Evolutionary conservation across 2,888 invertebrate genomes (phyloP).

Genomic region (Galerucella nymphaeae): DNA sequence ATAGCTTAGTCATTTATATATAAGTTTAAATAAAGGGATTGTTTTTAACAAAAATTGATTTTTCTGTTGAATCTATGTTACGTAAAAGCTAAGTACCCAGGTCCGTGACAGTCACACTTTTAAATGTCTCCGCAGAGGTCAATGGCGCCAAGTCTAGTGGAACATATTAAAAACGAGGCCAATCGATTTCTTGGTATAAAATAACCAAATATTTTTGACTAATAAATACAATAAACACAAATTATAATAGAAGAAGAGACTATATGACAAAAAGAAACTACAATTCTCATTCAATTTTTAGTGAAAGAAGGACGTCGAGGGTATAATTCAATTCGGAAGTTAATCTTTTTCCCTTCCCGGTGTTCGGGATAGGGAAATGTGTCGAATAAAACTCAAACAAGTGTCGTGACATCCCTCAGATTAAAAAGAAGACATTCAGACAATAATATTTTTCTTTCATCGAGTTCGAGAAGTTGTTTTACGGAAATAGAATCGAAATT

Average conservation of each 20-base stretch:
- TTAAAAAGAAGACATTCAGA: conserved; percentile 51
- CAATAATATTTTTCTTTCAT: conserved; percentile 64
- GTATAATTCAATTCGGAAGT: conserved; percentile 21
- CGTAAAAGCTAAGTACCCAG: too few species aligned
- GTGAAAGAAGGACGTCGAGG: conserved; percentile 4
- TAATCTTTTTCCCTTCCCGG: conserved; percentile 17
- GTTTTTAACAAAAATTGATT: too few species aligned
- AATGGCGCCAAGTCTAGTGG: too few species aligned
- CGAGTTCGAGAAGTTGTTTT: conserved; percentile 54
- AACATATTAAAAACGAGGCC: too few species aligned
- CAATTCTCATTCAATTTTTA: background rate
- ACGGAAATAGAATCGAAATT: conserved; percentile 55
- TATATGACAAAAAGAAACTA: background rate
- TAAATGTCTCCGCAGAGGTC: too few species aligned
- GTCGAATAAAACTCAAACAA: conserved; percentile 45
- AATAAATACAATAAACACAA: too few species aligned
- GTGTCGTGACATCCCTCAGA: conserved; percentile 44
- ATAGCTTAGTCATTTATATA: too few species aligned
- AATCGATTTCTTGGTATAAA: too few species aligned
- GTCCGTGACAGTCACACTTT: too few species aligned
- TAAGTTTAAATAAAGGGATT: too few species aligned
- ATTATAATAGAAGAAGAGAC: background rate
- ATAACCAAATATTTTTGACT: too few species aligned
- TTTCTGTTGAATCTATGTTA: too few species aligned
- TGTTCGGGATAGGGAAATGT: conserved; percentile 10